phyloP scores from a whole-genome alignment of 1,140 invertebrate genomes.

The Brachionus sp. region DNA sequence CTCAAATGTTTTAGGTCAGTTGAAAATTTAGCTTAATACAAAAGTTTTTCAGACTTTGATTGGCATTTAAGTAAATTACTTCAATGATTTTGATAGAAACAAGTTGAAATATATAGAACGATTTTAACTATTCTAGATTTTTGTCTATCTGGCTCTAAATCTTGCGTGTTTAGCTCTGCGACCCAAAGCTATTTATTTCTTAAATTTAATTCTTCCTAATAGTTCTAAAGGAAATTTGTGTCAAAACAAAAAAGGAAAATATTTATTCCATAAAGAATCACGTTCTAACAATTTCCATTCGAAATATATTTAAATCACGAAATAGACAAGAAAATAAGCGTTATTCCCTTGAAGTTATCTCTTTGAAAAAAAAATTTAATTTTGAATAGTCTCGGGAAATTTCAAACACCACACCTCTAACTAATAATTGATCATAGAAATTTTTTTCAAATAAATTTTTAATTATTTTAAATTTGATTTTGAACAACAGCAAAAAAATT shows the following conservation, averaged over 20 bases:
- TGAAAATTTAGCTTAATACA: neutral
- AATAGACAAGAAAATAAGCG: neutral
- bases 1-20: slow-evolving; percentile 8
- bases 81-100: neutral
- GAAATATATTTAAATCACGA: neutral
- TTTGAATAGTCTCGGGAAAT: neutral
- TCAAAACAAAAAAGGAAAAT: neutral
- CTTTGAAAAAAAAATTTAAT: neutral
- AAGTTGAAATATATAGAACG: neutral
- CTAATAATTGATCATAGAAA: neutral
- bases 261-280: neutral
- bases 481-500: too few relatives aligned
- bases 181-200: neutral
- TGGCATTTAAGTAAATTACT: neutral
- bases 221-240: neutral
- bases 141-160: neutral
- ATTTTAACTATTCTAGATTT: neutral
- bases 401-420: neutral
- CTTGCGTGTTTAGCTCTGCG: neutral
- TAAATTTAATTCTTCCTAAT: neutral
- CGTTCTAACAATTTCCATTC: neutral
- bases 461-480: too few relatives aligned
- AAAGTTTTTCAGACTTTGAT: slow-evolving; percentile 21
- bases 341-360: neutral
- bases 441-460: too few relatives aligned